Base-by-base conservation (phyloP, 2,888 invertebrate species). In the Minunthozetes semirufus region DNA sequence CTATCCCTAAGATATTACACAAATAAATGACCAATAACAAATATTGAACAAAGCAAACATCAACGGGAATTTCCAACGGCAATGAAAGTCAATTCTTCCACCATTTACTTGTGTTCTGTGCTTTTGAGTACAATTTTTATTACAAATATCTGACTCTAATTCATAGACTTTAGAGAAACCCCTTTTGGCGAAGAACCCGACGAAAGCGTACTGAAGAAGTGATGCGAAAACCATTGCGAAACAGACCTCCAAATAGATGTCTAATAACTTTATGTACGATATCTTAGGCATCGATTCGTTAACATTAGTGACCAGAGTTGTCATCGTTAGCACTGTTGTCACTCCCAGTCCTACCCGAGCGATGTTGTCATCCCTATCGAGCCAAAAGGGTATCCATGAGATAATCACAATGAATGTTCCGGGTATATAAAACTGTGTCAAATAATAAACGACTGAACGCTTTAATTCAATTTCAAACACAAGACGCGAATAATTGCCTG, bases 211-310 rank as follows among this genome's bases (percentile, higher is more conserved):
- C 61, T 84, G 85, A 25, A 85, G 80, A 72, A 84, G 79, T 2
- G 82, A 82, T 3, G 82, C 82, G 78, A 84, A 84, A 61, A 84
- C 84, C 83, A 84, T 84, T 75, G 84, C 80, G 80, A 84, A 84
- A 77, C 82, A 80, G 46, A 82, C 82, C 61, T 81, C 94, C 71
- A 82, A 78, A 76, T 81, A 84, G 56, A 84, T 81, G 79, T 84
- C 84, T 76, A 84, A 83, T 48, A 78, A 76, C 77, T 83, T 83
- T 76, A 83, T 80, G 33, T 33, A 33, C 8, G 81, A 81, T 75
- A 83, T 83, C 79, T 86, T 83, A 0, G 86, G 86, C 80, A 86
- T 81, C 19, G 77, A 76, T 63, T 80, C 78, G 77, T 80, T 80
- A 73, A 80, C 81, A 72, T 78, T 79, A 56, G 80, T 80, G 80